These are phyloP conservation scores for Formica selysi DNA, from an alignment of 1,140 invertebrate species.

Conservation along the genomic window DNA sequence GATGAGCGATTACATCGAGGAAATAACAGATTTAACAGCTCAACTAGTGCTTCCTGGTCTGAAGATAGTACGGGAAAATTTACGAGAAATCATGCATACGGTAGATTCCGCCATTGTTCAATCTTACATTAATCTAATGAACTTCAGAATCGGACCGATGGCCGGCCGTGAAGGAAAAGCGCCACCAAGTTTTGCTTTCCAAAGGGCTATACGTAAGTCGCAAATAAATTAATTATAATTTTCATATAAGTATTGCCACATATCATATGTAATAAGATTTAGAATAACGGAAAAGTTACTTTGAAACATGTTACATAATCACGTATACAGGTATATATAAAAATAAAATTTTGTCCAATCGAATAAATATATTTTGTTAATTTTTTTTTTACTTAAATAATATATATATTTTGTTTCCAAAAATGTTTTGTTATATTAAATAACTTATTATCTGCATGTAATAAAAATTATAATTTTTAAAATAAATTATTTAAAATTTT, in stretches of 20 bases:
- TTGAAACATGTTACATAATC: background rate
- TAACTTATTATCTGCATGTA: no score
- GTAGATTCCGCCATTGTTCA: constrained; percentile 88
- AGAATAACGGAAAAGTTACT: background rate
- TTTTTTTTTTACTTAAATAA: no score
- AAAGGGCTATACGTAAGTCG: constrained; percentile 86
- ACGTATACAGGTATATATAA: background rate
- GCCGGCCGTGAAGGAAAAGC: constrained; percentile 87
- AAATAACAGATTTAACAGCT: constrained; percentile 86
- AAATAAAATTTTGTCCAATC: no score
- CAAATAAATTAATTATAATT: background rate
- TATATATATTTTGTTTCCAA: no score
- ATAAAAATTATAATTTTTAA: no score
- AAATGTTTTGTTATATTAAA: no score
- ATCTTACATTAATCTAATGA: constrained; percentile 88
- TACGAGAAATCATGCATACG: constrained; percentile 88
- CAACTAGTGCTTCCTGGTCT: constrained; percentile 88
- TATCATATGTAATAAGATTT: background rate
- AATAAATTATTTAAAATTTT: no score
- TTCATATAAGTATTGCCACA: background rate
- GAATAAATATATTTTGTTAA: no score
- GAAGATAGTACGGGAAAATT: constrained; percentile 83
- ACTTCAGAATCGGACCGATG: constrained; percentile 87
- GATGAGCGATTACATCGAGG: constrained; percentile 69
- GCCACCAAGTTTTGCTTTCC: constrained; percentile 84